These are phyloP conservation scores for Procambarus clarkii DNA, from an alignment of 1,140 invertebrate genomes.

Conservation along the genomic window DNA sequence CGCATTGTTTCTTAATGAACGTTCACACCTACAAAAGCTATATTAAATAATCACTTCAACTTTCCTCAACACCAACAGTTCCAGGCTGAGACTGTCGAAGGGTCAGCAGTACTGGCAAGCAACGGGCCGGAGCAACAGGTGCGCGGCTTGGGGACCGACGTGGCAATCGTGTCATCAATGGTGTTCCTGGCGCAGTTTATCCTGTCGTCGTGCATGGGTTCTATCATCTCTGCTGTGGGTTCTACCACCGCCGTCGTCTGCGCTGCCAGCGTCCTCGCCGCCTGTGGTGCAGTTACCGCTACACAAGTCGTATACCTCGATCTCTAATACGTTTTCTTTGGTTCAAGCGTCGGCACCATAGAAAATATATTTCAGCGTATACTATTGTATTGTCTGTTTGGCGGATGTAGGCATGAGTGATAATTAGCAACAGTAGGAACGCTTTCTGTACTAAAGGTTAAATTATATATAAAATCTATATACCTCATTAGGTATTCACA, in stretches of 20 bases:
- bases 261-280: conserved; percentile 87
- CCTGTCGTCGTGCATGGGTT: conserved; percentile 90
- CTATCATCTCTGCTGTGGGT: conserved; percentile 84
- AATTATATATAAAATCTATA: not conserved
- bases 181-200: conserved; percentile 96
- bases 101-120: not conserved
- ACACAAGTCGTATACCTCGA: conserved; percentile 93
- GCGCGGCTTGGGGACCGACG: conserved; percentile 93
- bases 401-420: not conserved
- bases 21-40: no score
- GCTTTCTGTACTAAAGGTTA: not conserved
- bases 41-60: no score
- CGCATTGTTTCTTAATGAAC: no score
- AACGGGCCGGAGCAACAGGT: conserved; percentile 76
- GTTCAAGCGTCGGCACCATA: not conserved
- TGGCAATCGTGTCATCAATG: conserved; percentile 95
- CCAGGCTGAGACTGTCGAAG: conserved; percentile 11
- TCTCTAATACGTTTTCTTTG: conserved; percentile 78
- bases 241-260: conserved; percentile 91
- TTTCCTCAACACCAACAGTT: conserved; percentile 5
- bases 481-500: not conserved
- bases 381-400: no score
- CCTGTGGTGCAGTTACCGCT: conserved; percentile 88
- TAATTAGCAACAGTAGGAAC: not conserved
- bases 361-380: not conserved